phyloP scores from a whole-genome alignment of 2,113 vertebrate species.

The Pelodiscus sinensis region DNA sequence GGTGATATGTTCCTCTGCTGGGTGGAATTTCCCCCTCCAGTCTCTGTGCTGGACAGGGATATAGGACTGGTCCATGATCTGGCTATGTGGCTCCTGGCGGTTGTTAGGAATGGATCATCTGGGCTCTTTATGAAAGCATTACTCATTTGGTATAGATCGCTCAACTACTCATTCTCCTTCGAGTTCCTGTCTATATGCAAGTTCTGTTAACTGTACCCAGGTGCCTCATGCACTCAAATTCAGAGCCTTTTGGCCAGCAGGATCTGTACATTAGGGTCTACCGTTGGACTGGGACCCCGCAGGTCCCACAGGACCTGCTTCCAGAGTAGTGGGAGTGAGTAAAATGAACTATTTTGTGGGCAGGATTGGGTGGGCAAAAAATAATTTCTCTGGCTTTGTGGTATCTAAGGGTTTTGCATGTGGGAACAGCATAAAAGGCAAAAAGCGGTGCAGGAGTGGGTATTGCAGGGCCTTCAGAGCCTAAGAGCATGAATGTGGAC shows the following conservation, averaged over 20 bases:
- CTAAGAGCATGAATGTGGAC: too few species aligned
- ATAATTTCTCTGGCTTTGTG: background rate
- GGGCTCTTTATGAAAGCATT: background rate
- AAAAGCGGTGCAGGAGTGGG: background rate
- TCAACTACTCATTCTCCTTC: background rate
- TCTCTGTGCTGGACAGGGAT: background rate
- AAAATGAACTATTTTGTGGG: background rate
- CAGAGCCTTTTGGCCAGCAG: background rate
- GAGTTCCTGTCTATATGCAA: background rate
- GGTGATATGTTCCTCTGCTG: background rate
- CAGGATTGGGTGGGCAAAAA: background rate
- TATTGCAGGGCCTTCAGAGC: background rate
- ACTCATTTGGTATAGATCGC: background rate
- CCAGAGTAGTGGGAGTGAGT: background rate
- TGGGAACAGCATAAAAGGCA: background rate
- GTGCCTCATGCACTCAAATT: background rate
- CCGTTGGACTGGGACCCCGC: background rate
- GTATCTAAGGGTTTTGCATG: background rate
- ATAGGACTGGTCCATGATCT: background rate
- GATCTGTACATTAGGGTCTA: background rate
- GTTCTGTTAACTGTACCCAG: background rate
- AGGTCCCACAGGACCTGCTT: background rate
- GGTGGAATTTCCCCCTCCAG: background rate
- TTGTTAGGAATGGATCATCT: background rate
- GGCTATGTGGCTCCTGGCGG: background rate